Conservation (phyloP, 2,888 invertebrate species). For the Drosophila histrio region DNA sequence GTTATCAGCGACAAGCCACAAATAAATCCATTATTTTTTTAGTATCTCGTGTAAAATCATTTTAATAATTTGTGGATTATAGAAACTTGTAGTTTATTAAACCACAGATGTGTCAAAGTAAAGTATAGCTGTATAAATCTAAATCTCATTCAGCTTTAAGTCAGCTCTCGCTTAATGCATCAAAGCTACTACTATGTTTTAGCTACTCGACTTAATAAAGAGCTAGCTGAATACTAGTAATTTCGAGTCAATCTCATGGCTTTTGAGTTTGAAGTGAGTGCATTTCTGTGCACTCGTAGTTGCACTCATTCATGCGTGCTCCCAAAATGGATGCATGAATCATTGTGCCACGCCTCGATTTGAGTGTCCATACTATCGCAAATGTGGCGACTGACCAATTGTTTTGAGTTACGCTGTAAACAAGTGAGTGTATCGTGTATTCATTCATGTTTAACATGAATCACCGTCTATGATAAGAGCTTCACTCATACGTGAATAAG, state of each 20-base stretch:
- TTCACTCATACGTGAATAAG: slow-evolving; percentile 3
- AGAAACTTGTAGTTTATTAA: background rate
- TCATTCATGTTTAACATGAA: slow-evolving; percentile 9
- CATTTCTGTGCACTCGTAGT: slow-evolving; percentile 16
- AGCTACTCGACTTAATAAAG: slow-evolving; percentile 20
- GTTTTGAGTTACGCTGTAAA: background rate
- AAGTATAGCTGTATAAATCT: background rate
- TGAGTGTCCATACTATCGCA: background rate
- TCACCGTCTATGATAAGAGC: slow-evolving; percentile 30
- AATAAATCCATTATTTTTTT: slow-evolving; percentile 11
- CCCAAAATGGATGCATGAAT: slow-evolving; percentile 30
- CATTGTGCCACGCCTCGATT: slow-evolving; percentile 4
- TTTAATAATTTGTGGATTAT: slow-evolving; percentile 8
- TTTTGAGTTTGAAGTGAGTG: slow-evolving; percentile 25
- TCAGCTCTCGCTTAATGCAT: background rate
- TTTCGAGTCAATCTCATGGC: slow-evolving; percentile 34
- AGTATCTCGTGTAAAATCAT: slow-evolving; percentile 16
- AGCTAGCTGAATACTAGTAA: slow-evolving; percentile 12
- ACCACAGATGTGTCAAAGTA: slow-evolving; percentile 4
- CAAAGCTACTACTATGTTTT: background rate
- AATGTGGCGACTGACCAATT: slow-evolving; percentile 15
- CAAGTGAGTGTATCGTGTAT: slow-evolving; percentile 1
- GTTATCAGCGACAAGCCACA: slow-evolving; percentile 13
- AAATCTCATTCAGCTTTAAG: background rate
- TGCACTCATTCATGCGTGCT: slow-evolving; percentile 37